Evolutionary conservation across 2,888 invertebrate genomes (phyloP).

Genomic region (Flexamia atlantica): DNA sequence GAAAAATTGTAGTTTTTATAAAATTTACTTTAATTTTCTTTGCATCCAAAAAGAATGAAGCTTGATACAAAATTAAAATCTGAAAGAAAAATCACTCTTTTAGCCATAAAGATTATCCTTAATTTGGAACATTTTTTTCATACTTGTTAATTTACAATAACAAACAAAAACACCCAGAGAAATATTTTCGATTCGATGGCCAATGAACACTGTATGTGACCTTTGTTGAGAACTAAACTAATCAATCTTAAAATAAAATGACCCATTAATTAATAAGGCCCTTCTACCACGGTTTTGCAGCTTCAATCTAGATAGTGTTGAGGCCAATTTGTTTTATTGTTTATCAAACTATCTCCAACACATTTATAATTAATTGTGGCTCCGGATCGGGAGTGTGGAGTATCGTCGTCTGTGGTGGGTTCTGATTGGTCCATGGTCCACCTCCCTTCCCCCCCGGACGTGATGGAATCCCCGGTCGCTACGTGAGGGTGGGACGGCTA

Average conservation of each 20-base stretch:
- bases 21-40: no score
- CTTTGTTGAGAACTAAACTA: not conserved
- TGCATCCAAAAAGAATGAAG: no score
- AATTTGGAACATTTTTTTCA: no score
- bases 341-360: constrained; percentile 47
- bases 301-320: constrained; percentile 39
- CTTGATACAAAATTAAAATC: no score
- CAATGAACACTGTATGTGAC: no score
- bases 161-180: no score
- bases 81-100: no score
- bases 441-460: not conserved
- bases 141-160: no score
- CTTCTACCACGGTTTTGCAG: not conserved
- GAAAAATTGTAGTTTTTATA: no score
- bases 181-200: no score
- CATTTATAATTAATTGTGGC: constrained; percentile 49
- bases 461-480: constrained; percentile 22
- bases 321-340: constrained; percentile 36
- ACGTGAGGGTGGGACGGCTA: not conserved
- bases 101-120: no score
- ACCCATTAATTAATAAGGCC: constrained; percentile 19
- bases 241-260: not conserved
- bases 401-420: constrained; percentile 5
- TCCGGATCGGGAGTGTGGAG: constrained; percentile 2
- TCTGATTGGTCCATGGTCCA: constrained; percentile 8